A percentile compares a stretch with the other conserved stretches of the same genome.
phyloP scores from a whole-genome alignment of 2,113 vertebrate species.

The Hoplias malabaricus region DNA sequence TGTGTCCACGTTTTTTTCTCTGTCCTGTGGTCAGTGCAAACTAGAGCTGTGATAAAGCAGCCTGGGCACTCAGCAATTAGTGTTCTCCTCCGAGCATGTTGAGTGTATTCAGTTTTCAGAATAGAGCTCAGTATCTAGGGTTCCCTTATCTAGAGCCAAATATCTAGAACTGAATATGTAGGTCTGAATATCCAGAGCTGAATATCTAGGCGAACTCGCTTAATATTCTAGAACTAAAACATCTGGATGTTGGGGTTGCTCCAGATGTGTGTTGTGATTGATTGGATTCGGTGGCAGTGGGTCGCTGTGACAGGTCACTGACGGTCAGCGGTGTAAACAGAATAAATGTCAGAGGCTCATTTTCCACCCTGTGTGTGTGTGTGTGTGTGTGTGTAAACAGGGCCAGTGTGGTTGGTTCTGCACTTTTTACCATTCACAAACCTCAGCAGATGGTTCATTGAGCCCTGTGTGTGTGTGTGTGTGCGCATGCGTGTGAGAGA shows the following conservation, averaged over 20 bases:
- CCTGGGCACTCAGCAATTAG: too few relatives aligned
- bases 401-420: constrained; percentile 2
- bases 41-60: too few relatives aligned
- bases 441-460: constrained; percentile 28
- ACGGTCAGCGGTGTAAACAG: not conserved
- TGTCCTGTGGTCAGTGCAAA: not conserved
- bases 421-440: constrained; percentile 11
- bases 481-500: constrained; percentile 24
- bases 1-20: not conserved
- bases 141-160: too few relatives aligned
- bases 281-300: not conserved
- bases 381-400: constrained; percentile 16
- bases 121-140: too few relatives aligned
- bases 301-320: not conserved
- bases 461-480: not conserved
- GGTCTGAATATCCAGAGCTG: too few relatives aligned
- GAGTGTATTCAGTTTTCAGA: too few relatives aligned
- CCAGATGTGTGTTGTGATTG: too few relatives aligned
- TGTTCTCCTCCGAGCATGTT: too few relatives aligned
- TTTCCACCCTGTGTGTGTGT: not conserved
- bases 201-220: too few relatives aligned
- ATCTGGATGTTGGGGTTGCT: too few relatives aligned
- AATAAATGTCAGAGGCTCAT: not conserved
- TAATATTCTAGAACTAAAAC: too few relatives aligned
- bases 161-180: too few relatives aligned